Conservation (phyloP, 2,113 vertebrate genomes). For the Nesoenas mayeri region DNA sequence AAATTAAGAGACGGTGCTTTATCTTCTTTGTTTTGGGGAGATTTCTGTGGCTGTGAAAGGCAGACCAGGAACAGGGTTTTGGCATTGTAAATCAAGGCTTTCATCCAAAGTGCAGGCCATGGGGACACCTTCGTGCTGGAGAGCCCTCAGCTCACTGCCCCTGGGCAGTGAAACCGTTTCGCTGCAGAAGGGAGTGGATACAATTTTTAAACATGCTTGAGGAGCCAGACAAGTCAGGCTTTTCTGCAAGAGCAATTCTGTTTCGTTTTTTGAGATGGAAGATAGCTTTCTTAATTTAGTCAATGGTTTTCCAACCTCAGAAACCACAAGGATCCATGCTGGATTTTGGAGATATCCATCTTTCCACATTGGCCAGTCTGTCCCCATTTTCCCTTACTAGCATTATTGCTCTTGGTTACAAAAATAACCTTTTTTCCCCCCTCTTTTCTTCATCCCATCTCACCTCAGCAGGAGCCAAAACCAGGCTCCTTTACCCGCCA, state of each 20-base stretch:
- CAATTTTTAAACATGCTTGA: background rate
- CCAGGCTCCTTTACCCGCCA: background rate
- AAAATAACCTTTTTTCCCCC: background rate
- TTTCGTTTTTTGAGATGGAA: background rate
- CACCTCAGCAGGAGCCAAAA: background rate
- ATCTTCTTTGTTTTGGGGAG: background rate
- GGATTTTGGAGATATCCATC: background rate
- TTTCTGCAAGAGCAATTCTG: background rate
- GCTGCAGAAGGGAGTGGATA: background rate
- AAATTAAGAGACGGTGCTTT: accelerated
- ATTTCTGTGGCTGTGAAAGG: background rate
- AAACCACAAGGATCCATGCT: background rate
- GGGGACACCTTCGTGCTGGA: background rate
- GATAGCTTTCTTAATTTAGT: constrained; percentile 18
- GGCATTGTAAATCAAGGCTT: background rate
- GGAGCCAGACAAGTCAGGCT: background rate
- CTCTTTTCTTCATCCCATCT: background rate
- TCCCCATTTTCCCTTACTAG: background rate
- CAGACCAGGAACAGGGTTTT: background rate
- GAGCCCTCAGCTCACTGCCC: background rate
- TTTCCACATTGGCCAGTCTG: background rate
- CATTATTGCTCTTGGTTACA: background rate
- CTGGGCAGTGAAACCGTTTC: background rate
- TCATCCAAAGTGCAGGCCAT: background rate
- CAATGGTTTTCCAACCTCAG: background rate